Percentiles rank a stretch among this genome's conserved stretches.
Evolutionary conservation across 2,113 vertebrate genomes (phyloP).

Genomic region (Erythrocercus mccallii): DNA sequence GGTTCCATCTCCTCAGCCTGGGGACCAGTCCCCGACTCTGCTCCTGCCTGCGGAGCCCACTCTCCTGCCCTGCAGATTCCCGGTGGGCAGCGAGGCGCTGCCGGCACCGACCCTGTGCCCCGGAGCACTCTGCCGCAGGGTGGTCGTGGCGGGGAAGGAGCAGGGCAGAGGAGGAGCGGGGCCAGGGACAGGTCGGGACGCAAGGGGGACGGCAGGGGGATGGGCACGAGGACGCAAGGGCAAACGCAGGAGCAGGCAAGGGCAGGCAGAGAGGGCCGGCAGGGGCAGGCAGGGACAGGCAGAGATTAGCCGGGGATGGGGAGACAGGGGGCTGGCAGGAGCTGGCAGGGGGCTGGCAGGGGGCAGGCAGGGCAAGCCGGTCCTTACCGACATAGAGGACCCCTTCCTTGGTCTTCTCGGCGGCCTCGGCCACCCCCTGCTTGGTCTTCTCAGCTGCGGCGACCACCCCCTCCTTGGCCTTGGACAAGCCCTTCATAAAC

Average conservation of each 20-base stretch:
- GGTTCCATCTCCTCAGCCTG: neutral
- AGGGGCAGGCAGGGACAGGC: neutral
- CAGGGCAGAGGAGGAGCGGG: neutral
- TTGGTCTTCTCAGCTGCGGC: neutral
- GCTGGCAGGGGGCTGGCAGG: neutral
- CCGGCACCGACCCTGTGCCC: neutral
- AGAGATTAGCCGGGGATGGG: neutral
- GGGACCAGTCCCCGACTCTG: neutral
- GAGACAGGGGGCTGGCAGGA: neutral
- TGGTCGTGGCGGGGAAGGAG: neutral
- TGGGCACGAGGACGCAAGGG: conserved; percentile 5
- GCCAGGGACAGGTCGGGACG: neutral
- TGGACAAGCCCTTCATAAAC: neutral
- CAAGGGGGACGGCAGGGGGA: neutral
- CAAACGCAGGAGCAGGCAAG: conserved; percentile 8
- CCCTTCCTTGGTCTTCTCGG: neutral
- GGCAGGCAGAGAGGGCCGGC: neutral
- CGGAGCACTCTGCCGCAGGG: neutral
- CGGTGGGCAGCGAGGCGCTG: neutral
- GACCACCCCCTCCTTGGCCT: neutral
- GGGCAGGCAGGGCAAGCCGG: neutral
- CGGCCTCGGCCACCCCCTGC: neutral
- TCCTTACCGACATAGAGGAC: neutral
- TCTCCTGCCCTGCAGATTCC: neutral
- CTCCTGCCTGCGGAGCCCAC: neutral